These are phyloP conservation scores for Euphonia xanthogaster DNA, from an alignment of 2,797 vertebrate genomes.

Conservation along the genomic window DNA sequence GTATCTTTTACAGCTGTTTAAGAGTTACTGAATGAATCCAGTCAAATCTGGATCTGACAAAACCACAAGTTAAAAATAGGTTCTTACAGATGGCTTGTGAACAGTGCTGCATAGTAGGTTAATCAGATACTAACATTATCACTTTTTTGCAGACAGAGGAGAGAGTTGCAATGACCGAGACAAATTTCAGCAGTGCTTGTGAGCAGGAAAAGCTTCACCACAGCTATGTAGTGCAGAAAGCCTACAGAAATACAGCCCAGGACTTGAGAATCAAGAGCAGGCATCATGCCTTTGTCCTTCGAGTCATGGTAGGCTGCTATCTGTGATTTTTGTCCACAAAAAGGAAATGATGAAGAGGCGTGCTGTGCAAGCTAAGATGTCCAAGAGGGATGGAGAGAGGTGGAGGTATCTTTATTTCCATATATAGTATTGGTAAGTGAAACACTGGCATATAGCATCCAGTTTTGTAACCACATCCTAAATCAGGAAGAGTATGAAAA, in stretches of 20 bases:
- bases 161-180: background rate
- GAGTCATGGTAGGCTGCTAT: background rate
- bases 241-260: background rate
- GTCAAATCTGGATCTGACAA: background rate
- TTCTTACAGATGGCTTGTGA: background rate
- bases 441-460: background rate
- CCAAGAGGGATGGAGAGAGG: background rate
- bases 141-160: background rate
- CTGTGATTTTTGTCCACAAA: background rate
- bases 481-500: constrained; percentile 21
- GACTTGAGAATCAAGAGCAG: background rate
- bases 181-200: background rate
- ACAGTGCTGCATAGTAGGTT: background rate
- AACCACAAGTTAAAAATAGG: constrained; percentile 8
- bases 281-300: background rate
- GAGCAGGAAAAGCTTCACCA: background rate
- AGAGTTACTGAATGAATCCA: background rate
- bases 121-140: background rate
- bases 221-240: background rate
- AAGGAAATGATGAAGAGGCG: background rate
- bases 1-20: background rate
- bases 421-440: constrained; percentile 19
- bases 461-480: constrained; percentile 44
- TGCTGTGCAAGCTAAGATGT: background rate
- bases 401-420: constrained; percentile 38